Evolutionary conservation across 2,797 vertebrate species (phyloP), one percentile per base, ranked within the genome.

Genomic region (Cephalopachus bancanus): DNA sequence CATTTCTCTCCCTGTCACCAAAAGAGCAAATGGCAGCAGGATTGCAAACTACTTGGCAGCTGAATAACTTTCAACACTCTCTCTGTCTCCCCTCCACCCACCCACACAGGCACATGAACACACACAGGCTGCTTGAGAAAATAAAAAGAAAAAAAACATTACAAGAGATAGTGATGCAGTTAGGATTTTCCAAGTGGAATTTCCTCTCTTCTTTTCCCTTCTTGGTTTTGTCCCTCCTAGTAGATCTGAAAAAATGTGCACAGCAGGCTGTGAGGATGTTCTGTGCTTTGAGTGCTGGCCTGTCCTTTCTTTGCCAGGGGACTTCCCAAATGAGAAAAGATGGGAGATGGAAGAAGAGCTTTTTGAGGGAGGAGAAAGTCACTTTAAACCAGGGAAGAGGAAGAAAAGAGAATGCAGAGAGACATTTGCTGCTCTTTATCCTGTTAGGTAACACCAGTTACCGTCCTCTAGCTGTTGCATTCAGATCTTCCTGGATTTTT

Each of bases 121-220:
- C 11, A 75, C n/a, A 24, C 1, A 65, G 3, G 15, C n/a, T n/a
- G 76, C 9, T 17, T 55, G 26, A 83, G 64, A 55, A 95, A 95
- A 92, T 86, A 79, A 62, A 67, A 60, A 75, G 69, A 72, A 86
- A 37, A 26, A 80, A 76, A 53, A 26, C 16, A 75, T 93, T 79
- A 51, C 17, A 59, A 83, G 51, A 84, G 20, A 71, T 2, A n/a
- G 33, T 60, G 86, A 69, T 60, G 64, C 30, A n/a, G 74, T 93
- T 64, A 59, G 76, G 67, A 33, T 88, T 91, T 76, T 91, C 74
- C 91, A 78, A 49, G 8, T 72, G 85, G 86, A 94, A 62, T 96
- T 91, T 94, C 74, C 89, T 87, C 1, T 83, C 28, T 95, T 87
- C 60, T 64, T 83, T 67, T 62, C n/a, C 28, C 7, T 17, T 64